These are phyloP conservation scores for Macrobrachium nipponense DNA, from an alignment of 1,140 invertebrate genomes.

Conservation along the genomic window DNA sequence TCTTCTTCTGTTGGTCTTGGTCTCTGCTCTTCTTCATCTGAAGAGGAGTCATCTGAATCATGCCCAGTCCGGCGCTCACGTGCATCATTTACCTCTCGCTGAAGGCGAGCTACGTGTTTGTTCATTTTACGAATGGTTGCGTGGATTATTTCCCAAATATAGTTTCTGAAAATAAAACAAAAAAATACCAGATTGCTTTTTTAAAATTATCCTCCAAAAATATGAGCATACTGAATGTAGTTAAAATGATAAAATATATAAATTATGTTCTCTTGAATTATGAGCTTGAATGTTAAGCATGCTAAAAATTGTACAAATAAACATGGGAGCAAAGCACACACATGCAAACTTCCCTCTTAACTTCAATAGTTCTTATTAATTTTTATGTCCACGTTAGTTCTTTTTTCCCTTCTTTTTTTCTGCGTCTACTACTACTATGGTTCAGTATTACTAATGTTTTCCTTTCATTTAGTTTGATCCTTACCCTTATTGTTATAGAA, in stretches of 20 bases:
- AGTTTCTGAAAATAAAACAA: slow-evolving; percentile 73
- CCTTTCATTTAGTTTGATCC: no score
- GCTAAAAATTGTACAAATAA: background rate
- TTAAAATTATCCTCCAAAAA: background rate
- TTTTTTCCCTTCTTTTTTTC: no score
- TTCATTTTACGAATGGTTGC: slow-evolving; percentile 97
- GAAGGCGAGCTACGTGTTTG: slow-evolving; percentile 90
- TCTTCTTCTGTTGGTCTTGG: slow-evolving; percentile 70
- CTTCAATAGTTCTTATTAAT: no score
- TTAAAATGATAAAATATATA: slow-evolving; percentile 10
- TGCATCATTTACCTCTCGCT: slow-evolving; percentile 86
- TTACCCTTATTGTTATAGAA: no score
- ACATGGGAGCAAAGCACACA: background rate
- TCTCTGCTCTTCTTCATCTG: slow-evolving; percentile 66
- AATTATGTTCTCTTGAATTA: background rate
- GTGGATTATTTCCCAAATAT: slow-evolving; percentile 98
- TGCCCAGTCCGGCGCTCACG: slow-evolving; percentile 75
- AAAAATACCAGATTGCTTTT: background rate
- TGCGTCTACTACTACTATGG: no score
- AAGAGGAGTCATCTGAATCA: slow-evolving; percentile 64
- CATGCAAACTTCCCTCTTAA: no score
- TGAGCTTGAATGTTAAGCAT: background rate
- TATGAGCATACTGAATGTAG: background rate
- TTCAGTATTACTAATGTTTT: no score
- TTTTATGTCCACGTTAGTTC: no score